Evolutionary conservation across 2,113 vertebrate genomes (phyloP), one percentile per base, ranked within the genome.

Genomic region (Rhea pennata): DNA sequence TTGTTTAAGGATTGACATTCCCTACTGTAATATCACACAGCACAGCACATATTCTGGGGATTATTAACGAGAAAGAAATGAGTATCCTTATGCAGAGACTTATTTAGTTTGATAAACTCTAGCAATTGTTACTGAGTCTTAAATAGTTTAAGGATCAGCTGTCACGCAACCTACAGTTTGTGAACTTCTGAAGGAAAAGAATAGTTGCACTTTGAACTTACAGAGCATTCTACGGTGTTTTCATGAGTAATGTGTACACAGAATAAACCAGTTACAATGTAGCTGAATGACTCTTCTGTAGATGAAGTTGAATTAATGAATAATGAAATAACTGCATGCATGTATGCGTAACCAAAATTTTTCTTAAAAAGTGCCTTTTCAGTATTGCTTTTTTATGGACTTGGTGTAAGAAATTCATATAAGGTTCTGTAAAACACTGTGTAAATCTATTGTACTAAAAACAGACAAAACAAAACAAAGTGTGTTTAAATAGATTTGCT

Each of bases 401-500:
- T 78, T 44, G 12, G 4, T 90, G 9, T 16, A 75, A 91, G 53
- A 87, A 64, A 46, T 71, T 69, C 0, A 4, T 29, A 69, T 75
- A 78, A n/a, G 8, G 16, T 85, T 22, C 14, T 75, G 22, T 78
- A 42, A 95, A 81, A 39, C 7, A 15, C 5, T 56, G 16, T 3
- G 2, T 44, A 69, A 61, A 70, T 62, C 39, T 53, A 10, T 46
- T 88, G 54, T 36, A 42, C n/a, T 44, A 79, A 78, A 93, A 39
- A 26, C 11, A 78, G 39, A 62, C 11, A 74, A 83, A 84, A 46
- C 6, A 48, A 48, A 48, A 8, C 11, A n/a, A 64, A 31, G 8
- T 36, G 1, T 0, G 0, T 79, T 54, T 59, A n/a, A 84, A 92
- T 84, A 14, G 16, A 20, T 86, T 64, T 77, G 14, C 5, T 74